Base-by-base conservation (phyloP, 2,113 vertebrate species). In the Cyprinodon brontotheroides region DNA sequence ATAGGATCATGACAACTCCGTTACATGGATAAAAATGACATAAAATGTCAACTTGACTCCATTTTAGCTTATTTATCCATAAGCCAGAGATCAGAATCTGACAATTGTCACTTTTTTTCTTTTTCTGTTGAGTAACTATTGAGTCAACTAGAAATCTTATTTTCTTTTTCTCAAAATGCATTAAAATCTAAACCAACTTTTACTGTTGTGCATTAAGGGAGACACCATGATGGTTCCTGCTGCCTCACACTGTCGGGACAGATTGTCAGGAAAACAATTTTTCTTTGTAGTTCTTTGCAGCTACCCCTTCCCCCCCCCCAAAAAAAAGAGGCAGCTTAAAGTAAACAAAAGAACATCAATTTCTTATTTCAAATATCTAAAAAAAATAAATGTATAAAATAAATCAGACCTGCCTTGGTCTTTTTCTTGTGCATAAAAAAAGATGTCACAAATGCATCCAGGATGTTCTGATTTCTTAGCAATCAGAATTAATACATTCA, bases 1-100 rank as follows among this genome's bases (percentile, higher is more conserved):
- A 41, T 14, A 70, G 43, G 41, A 41, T 43, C 9, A 59, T 1
- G 40, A 41, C 61, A 45, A 68, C 61, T 74, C 61, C 59, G 29
- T 48, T 22, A 15, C 11, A 67, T 68, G 29, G 61, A 13, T 13
- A 20, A 22, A 53, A 63, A n/a, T 10, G 39, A 9, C 22, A 60
- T 65, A 61, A 78, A 74, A 72, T 36, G 48, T 14, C 20, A 11
- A 0, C 38, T 61, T 68, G 13, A 17, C 45, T 77, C 17, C 9
- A 3, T 78, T 57, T 53, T 20, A 53, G 14, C 14, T 53, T 20
- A 53, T 53, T 20, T 53, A 50, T 50, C 15, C 15, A 17, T 53
- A 15, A n/a, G 50, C 20, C 50, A n/a, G 17, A 57, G 50, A 20
- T 57, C 0, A 14, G n/a, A 20, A 15, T 53, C 14, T 41, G 41